Base-by-base conservation (phyloP, 2,113 vertebrate genomes). In the Larimichthys crocea region DNA sequence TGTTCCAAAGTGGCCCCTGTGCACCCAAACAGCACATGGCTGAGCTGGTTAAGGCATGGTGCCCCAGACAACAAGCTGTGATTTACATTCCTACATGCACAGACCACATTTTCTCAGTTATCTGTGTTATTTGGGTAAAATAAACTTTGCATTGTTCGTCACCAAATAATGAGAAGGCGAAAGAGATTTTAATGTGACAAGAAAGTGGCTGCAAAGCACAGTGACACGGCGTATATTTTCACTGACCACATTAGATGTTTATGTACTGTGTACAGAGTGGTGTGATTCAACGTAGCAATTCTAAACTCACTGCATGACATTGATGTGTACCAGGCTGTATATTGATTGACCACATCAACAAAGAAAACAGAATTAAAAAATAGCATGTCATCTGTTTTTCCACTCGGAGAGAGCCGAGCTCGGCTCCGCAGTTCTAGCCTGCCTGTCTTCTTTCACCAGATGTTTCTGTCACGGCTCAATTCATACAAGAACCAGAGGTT, bases 341-440 rank as follows among this genome's bases (percentile, higher is more conserved):
- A 85, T 84, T 84, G 84, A 93, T 83, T 74, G 84, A 89, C 90
- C 93, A 91, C 93, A 92, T 93, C 91, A 92, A 87, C 89, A 71
- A 77, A 82, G 79, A 84, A 61, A 75, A 77, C 57, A 76, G 75
- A 79, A 88, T 70, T 48, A 81, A 86, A 85, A 73, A 90, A 83
- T 77, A 53, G 71, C 80, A 19, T 82, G 88, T 93, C 90, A 85
- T 92, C 82, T 90, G 88, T 87, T 93, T 94, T 90, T 92, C 88
- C 84, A 89, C 81, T 83, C 59, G 15, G 50, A 78, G 70, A 67
- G 75, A 76, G 44, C 80, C 50, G 52, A 76, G 62, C 48, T 78
- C 56, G 59, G 78, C 78, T 74, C 86, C 73, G n/a, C 61, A 42
- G 62, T 74, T 74, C 67, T 17, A 80, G 85, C 71, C 81, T 67